These are phyloP conservation scores for Philaethria dido DNA, from an alignment of 2,888 invertebrate species.

Conservation along the genomic window DNA sequence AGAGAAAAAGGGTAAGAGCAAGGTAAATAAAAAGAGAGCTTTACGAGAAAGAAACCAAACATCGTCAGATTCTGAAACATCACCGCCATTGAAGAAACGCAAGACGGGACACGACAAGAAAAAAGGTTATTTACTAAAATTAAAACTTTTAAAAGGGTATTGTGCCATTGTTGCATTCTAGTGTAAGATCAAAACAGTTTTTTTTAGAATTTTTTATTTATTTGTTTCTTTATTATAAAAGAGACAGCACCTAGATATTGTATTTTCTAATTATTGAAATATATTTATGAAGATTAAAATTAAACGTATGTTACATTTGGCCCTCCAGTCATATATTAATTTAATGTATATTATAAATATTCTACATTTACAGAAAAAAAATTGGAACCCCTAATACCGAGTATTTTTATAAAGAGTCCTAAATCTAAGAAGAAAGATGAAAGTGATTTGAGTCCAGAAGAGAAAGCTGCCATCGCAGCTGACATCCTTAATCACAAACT, in stretches of 20 bases:
- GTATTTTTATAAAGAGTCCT: constrained; percentile 49
- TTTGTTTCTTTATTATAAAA: too few species aligned
- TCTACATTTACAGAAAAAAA: constrained; percentile 38
- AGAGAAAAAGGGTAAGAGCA: constrained; percentile 52
- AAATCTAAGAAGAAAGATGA: constrained; percentile 50
- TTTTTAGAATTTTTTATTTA: too few species aligned
- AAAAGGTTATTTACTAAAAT: background rate
- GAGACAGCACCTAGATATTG: too few species aligned
- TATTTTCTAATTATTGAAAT: too few species aligned
- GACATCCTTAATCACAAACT: constrained; percentile 86
- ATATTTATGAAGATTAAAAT: too few species aligned
- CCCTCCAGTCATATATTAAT: background rate
- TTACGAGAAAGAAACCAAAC: constrained; percentile 22
- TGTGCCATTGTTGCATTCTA: too few species aligned
- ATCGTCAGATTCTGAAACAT: constrained; percentile 50
- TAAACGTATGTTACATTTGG: too few species aligned
- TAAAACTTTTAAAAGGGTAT: too few species aligned
- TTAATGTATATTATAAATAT: background rate
- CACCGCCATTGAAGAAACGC: constrained; percentile 56
- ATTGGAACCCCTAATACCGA: constrained; percentile 38
- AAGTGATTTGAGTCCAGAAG: constrained; percentile 57
- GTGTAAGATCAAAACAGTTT: too few species aligned
- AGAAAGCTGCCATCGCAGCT: constrained; percentile 67
- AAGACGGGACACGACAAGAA: constrained; percentile 28
- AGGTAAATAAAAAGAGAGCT: constrained; percentile 39